Conservation (phyloP, 2,888 invertebrate species). For the Plebejus argus region DNA sequence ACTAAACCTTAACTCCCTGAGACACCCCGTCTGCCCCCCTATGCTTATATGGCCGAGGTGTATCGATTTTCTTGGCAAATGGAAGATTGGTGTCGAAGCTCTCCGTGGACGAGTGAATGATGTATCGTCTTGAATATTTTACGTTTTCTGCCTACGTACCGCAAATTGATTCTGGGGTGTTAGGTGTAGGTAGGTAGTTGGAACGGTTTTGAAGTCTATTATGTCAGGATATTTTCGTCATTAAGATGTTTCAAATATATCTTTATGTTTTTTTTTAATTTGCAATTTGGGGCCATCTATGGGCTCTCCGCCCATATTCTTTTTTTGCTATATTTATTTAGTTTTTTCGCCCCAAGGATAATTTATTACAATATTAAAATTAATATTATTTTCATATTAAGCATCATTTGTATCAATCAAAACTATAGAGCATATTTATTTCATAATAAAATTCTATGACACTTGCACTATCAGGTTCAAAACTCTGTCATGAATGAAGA, state of each 20-base stretch:
- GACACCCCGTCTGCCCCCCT: conserved; percentile 77
- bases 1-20: conserved; percentile 81
- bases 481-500: not conserved
- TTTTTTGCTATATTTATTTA: no score
- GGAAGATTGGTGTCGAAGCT: conserved; percentile 81
- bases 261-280: no score
- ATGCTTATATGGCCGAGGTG: conserved; percentile 82
- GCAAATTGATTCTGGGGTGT: conserved; percentile 64
- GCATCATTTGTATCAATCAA: no score
- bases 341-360: no score
- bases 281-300: no score
- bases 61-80: conserved; percentile 81
- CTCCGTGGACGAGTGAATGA: conserved; percentile 79
- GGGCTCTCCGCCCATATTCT: no score
- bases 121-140: conserved; percentile 76
- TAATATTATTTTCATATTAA: no score
- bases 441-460: not conserved
- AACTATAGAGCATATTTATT: not conserved
- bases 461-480: not conserved
- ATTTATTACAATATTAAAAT: no score
- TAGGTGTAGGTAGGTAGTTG: not conserved
- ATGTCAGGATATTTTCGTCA: not conserved
- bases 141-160: conserved; percentile 72
- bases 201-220: not conserved
- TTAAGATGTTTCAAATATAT: not conserved